Percentiles rank a stretch among this genome's conserved stretches.
These are phyloP conservation scores for Ylistrum balloti DNA, from an alignment of 1,140 invertebrate species.

Conservation along the genomic window DNA sequence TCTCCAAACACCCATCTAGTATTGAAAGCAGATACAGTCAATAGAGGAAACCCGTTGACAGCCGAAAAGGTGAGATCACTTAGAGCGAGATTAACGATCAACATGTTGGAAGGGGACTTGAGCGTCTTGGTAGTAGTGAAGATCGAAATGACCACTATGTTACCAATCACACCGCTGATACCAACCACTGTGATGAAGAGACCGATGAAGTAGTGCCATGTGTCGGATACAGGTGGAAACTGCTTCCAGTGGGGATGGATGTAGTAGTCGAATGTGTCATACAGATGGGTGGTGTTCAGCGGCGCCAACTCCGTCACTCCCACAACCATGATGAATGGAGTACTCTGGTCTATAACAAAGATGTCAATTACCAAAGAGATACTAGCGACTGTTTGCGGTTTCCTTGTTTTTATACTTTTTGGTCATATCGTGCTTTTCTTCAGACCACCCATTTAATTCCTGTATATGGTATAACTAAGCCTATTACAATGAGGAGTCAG, in stretches of 20 bases:
- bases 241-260: slow-evolving; percentile 78
- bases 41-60: slow-evolving; percentile 79
- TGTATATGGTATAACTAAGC: neutral
- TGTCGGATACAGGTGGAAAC: slow-evolving; percentile 69
- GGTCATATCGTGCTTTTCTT: neutral
- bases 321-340: neutral
- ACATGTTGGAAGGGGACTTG: slow-evolving; percentile 94
- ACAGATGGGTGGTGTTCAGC: slow-evolving; percentile 68
- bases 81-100: slow-evolving; percentile 93
- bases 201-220: slow-evolving; percentile 88
- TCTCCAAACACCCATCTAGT: slow-evolving; percentile 78
- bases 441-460: slow-evolving; percentile 24
- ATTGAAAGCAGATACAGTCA: slow-evolving; percentile 78
- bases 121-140: slow-evolving; percentile 89
- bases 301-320: slow-evolving; percentile 2
- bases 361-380: slow-evolving; percentile 25
- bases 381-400: neutral
- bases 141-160: slow-evolving; percentile 93
- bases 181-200: slow-evolving; percentile 89
- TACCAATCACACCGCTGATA: slow-evolving; percentile 88
- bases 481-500: neutral
- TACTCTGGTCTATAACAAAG: neutral
- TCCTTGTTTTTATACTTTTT: slow-evolving; percentile 6
- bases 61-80: slow-evolving; percentile 85
- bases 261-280: slow-evolving; percentile 71